Evolutionary conservation across 2,888 invertebrate species (phyloP).

Genomic region (Euproctis similis): DNA sequence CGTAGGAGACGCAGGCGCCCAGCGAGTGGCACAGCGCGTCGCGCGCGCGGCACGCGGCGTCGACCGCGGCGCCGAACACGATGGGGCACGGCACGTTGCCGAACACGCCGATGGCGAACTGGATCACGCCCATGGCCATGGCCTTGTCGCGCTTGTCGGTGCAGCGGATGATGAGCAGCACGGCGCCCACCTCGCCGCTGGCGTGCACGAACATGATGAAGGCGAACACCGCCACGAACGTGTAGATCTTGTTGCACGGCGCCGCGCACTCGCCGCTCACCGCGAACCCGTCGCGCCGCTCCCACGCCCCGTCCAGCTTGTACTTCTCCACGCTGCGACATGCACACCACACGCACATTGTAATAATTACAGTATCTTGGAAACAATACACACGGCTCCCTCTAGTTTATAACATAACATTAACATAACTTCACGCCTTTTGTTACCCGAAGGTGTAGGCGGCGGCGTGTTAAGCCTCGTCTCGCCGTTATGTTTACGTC

Average conservation of each 20-base stretch:
- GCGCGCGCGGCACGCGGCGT: slow-evolving; percentile 92
- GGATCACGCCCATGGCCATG: slow-evolving; percentile 95
- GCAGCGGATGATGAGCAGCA: slow-evolving; percentile 91
- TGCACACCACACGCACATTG: too few relatives aligned
- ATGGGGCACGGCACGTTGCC: slow-evolving; percentile 97
- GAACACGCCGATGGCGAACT: slow-evolving; percentile 94
- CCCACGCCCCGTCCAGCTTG: slow-evolving; percentile 21
- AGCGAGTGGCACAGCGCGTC: slow-evolving; percentile 86
- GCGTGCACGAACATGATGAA: slow-evolving; percentile 93
- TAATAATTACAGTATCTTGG: too few relatives aligned
- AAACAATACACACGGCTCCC: too few relatives aligned
- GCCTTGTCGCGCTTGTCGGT: slow-evolving; percentile 93
- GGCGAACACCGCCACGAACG: slow-evolving; percentile 87
- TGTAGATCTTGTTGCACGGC: slow-evolving; percentile 85
- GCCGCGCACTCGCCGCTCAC: slow-evolving; percentile 87
- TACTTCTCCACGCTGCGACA: slow-evolving; percentile 43
- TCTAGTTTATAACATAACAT: too few relatives aligned
- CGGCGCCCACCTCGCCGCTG: slow-evolving; percentile 93
- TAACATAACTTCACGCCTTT: too few relatives aligned
- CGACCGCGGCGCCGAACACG: slow-evolving; percentile 93
- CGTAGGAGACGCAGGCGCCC: slow-evolving; percentile 93
- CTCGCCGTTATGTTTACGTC: too few relatives aligned
- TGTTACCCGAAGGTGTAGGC: too few relatives aligned
- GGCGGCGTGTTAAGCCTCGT: too few relatives aligned
- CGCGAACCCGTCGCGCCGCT: slow-evolving; percentile 78